These are phyloP conservation scores for Alosa alosa DNA, from an alignment of 2,113 vertebrate genomes.

Conservation along the genomic window DNA sequence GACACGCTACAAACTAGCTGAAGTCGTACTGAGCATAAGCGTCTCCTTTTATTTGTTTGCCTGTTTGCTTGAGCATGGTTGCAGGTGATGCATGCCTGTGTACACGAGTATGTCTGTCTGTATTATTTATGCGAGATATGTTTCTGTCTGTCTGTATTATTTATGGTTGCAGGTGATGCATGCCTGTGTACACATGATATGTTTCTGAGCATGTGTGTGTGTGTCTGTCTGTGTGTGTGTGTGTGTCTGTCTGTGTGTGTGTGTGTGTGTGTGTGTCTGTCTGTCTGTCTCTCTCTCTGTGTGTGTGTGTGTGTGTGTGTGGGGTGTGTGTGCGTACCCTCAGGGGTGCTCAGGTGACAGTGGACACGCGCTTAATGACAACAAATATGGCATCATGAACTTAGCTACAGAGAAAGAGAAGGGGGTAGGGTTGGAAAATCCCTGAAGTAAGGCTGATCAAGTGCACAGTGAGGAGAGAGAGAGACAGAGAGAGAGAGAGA, in stretches of 20 bases:
- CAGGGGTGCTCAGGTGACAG: slow-evolving; percentile 67
- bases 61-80: neutral
- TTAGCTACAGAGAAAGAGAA: slow-evolving; percentile 31
- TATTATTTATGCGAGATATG: too few species aligned
- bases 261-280: too few species aligned
- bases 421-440: slow-evolving; percentile 9
- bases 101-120: neutral
- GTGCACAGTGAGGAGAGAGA: neutral
- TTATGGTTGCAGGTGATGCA: neutral
- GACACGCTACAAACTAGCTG: neutral
- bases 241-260: neutral
- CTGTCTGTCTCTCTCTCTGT: neutral
- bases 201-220: too few species aligned
- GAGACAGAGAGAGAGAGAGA: slow-evolving; percentile 23
- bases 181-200: neutral
- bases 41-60: neutral
- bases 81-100: neutral
- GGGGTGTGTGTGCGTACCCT: slow-evolving; percentile 7
- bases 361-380: slow-evolving; percentile 56
- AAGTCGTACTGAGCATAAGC: neutral
- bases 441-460: neutral
- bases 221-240: neutral
- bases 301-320: too few species aligned
- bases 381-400: slow-evolving; percentile 57
- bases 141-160: neutral